Evolutionary conservation across 2,113 vertebrate species (phyloP).

Genomic region (Cryptomyrus ogoouensis): DNA sequence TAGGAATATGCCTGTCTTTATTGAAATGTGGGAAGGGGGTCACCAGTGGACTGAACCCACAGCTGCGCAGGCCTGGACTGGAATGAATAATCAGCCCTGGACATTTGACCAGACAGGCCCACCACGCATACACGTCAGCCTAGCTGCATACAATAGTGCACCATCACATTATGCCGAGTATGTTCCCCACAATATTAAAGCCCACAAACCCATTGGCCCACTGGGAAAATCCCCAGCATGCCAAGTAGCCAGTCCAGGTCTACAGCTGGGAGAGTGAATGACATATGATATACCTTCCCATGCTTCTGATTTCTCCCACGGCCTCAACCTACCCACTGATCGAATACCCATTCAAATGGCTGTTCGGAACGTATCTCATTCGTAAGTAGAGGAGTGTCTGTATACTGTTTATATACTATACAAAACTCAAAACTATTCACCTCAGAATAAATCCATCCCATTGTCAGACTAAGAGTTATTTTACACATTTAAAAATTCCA

Average conservation of each 20-base stretch:
- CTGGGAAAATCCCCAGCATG: neutral
- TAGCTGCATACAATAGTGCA: neutral
- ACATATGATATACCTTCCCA: neutral
- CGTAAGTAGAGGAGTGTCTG: too few relatives aligned
- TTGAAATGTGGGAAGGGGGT: neutral
- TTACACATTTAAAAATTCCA: neutral
- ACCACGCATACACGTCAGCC: neutral
- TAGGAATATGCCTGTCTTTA: neutral
- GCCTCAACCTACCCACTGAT: neutral
- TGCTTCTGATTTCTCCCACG: neutral
- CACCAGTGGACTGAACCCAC: neutral
- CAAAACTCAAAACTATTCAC: neutral
- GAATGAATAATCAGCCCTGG: neutral
- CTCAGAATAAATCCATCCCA: neutral
- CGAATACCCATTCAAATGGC: too few relatives aligned
- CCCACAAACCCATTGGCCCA: neutral
- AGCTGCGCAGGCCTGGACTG: neutral
- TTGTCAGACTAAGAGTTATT: neutral
- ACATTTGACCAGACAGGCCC: neutral
- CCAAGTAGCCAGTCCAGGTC: neutral
- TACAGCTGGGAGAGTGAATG: neutral
- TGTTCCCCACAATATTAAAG: neutral
- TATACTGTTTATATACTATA: neutral
- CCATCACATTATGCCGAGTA: neutral
- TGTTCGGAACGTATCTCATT: too few relatives aligned